A percentile compares a stretch with the other conserved stretches of the same genome.
These are phyloP conservation scores for Zaprionus kolodkinae DNA, from an alignment of 1,140 invertebrate species.

Conservation along the genomic window DNA sequence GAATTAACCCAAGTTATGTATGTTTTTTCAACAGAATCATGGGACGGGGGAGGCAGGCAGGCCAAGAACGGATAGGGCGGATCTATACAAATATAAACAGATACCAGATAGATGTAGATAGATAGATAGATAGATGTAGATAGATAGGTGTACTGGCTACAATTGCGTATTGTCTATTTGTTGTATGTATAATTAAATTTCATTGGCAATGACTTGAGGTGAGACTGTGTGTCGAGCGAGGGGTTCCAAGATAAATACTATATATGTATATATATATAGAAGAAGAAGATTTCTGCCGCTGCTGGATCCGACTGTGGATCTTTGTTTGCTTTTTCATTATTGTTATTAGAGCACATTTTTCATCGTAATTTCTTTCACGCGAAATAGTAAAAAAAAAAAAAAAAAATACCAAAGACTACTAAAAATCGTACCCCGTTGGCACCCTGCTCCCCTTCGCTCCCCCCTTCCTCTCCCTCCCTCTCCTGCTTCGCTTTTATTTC, in stretches of 20 bases:
- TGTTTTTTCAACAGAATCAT: slow-evolving; percentile 59
- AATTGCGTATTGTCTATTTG: slow-evolving; percentile 65
- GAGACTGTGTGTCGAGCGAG: slow-evolving; percentile 28
- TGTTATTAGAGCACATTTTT: slow-evolving; percentile 81
- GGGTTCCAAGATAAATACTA: slow-evolving; percentile 5
- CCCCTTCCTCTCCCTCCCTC: not conserved
- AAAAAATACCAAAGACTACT: slow-evolving; percentile 60
- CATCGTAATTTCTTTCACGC: slow-evolving; percentile 79
- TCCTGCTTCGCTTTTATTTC: slow-evolving; percentile 10
- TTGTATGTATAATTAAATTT: slow-evolving; percentile 70
- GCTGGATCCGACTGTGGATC: slow-evolving; percentile 48
- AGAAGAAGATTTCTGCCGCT: not conserved
- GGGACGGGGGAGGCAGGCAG: not conserved
- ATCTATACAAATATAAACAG: slow-evolving; percentile 18
- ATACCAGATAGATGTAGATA: slow-evolving; percentile 42
- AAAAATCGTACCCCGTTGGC: slow-evolving; percentile 45
- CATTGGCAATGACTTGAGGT: slow-evolving; percentile 70
- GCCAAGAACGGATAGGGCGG: not conserved
- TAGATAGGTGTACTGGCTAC: slow-evolving; percentile 50
- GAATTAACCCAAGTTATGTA: slow-evolving; percentile 63
- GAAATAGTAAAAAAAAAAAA: slow-evolving; percentile 76
- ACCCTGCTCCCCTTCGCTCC: slow-evolving; percentile 4
- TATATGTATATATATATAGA: slow-evolving; percentile 22
- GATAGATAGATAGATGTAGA: slow-evolving; percentile 23
- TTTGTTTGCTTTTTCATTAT: slow-evolving; percentile 80